These are phyloP conservation scores for Nautilus pompilius DNA, from an alignment of 1,140 invertebrate genomes.

Conservation along the genomic window DNA sequence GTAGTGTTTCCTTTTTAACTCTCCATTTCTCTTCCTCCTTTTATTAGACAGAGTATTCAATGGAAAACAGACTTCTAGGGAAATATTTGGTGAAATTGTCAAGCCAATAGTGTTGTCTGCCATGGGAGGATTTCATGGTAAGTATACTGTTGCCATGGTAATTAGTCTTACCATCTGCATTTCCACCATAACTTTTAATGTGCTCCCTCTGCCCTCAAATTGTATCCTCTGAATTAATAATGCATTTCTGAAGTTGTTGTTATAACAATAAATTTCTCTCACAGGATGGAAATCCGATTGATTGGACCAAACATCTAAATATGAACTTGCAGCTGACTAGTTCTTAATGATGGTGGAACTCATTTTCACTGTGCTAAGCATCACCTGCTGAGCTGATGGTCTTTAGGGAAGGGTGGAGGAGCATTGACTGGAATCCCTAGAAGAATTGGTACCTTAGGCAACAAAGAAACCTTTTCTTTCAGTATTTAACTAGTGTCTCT, in stretches of 20 bases:
- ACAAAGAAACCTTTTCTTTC: no score
- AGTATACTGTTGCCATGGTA: neutral
- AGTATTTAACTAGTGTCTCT: neutral
- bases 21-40: neutral
- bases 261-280: neutral
- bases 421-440: no score
- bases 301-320: neutral
- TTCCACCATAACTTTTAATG: neutral
- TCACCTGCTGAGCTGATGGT: no score
- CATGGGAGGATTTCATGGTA: constrained; percentile 43
- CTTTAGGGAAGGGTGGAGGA: no score
- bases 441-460: no score
- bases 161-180: neutral
- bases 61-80: constrained; percentile 23
- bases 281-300: neutral
- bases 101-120: constrained; percentile 33
- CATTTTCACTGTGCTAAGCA: no score
- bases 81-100: constrained; percentile 34
- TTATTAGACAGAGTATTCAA: constrained; percentile 44
- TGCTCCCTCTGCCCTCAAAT: neutral
- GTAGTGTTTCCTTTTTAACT: neutral
- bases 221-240: neutral
- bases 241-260: neutral
- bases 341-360: no score
- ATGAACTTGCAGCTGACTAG: no score